Evolutionary conservation across 2,888 invertebrate genomes (phyloP).

Genomic region (Incurvaria masculella): DNA sequence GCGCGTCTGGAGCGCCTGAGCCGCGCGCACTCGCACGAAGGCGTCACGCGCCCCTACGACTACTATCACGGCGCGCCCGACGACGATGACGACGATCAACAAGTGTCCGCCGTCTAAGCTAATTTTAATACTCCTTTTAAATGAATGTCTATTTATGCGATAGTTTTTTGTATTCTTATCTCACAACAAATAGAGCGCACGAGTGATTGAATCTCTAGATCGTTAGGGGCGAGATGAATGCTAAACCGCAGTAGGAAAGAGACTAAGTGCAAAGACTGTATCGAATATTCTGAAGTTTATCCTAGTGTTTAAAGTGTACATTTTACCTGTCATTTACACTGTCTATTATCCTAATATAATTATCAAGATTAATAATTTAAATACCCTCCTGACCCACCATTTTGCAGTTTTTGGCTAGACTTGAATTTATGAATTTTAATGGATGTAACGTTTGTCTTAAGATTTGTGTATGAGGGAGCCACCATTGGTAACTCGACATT

Average conservation of each 20-base stretch:
- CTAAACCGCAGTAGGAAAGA: conserved; percentile 44
- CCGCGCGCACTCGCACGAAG: conserved; percentile 83
- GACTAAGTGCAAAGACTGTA: conserved; percentile 56
- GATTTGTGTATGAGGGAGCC: conserved; percentile 22
- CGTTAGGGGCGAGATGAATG: conserved; percentile 27
- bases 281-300: conserved; percentile 40
- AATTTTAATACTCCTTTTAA: conserved; percentile 12
- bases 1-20: conserved; percentile 78
- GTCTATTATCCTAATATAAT: conserved; percentile 36
- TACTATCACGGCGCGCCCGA: conserved; percentile 58
- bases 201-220: conserved; percentile 40
- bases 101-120: conserved; percentile 42
- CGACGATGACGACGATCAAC: conserved; percentile 53
- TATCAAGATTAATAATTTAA: conserved; percentile 25
- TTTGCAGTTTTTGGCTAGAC: conserved; percentile 49
- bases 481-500: conserved; percentile 52
- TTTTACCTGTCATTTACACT: conserved; percentile 38
- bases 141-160: conserved; percentile 42
- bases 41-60: conserved; percentile 73
- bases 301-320: conserved; percentile 52
- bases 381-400: conserved; percentile 50
- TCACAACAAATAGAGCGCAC: conserved; percentile 52
- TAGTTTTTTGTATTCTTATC: conserved; percentile 48
- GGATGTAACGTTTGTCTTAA: conserved; percentile 23
- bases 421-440: conserved; percentile 37